These are phyloP conservation scores for Dermatemys mawii DNA, from an alignment of 2,113 vertebrate genomes.

Conservation along the genomic window DNA sequence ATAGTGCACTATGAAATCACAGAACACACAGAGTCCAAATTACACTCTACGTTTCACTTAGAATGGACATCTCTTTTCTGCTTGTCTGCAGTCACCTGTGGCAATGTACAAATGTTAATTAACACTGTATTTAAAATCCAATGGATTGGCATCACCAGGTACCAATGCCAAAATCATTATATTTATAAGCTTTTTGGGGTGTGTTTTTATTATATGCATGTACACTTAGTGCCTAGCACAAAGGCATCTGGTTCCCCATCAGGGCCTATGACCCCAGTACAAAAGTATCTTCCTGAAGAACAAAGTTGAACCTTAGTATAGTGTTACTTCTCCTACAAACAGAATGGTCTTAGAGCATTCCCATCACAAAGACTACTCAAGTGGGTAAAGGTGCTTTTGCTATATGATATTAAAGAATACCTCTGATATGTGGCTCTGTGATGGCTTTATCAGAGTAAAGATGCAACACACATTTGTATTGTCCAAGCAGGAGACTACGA, in stretches of 20 bases:
- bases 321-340: neutral
- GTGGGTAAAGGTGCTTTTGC: neutral
- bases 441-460: rapidly evolving
- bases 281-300: neutral
- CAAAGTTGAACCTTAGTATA: neutral
- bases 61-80: neutral
- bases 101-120: neutral
- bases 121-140: neutral
- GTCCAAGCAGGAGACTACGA: neutral
- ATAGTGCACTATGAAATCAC: neutral
- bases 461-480: rapidly evolving
- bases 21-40: neutral
- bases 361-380: neutral
- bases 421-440: neutral
- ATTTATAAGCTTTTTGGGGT: neutral
- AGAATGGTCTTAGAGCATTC: neutral
- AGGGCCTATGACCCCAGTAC: no score
- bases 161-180: neutral
- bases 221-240: neutral
- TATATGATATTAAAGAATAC: neutral
- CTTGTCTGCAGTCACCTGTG: neutral
- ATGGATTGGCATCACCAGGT: neutral
- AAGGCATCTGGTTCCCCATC: no score
- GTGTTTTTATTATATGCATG: neutral
- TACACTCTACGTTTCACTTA: neutral